Conservation (phyloP, 2,113 vertebrate species). For the Caranx melampygus region DNA sequence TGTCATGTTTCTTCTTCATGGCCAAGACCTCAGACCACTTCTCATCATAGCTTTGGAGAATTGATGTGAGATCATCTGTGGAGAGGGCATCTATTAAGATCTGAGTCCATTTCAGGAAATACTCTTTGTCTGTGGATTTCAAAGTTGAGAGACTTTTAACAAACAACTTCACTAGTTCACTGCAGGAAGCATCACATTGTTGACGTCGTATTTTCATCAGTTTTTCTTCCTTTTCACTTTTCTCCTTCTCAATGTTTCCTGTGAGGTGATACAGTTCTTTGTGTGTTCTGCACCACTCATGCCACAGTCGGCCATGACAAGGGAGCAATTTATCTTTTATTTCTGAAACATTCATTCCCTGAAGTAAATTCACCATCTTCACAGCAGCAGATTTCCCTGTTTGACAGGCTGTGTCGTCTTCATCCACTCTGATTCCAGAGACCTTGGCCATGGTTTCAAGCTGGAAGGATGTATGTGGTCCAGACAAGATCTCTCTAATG, state of each 20-base stretch:
- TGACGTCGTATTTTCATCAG: constrained; percentile 64
- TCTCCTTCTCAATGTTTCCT: constrained; percentile 72
- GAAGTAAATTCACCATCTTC: constrained; percentile 52
- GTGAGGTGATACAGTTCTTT: constrained; percentile 75
- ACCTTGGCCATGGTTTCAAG: too few relatives aligned
- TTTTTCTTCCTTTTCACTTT: constrained; percentile 71
- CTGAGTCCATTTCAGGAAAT: constrained; percentile 81
- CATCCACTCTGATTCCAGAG: too few relatives aligned
- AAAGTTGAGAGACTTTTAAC: constrained; percentile 45
- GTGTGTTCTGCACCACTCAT: constrained; percentile 75
- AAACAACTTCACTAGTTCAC: constrained; percentile 45
- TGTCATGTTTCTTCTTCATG: too few relatives aligned
- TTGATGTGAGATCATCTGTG: constrained; percentile 43
- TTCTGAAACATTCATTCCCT: constrained; percentile 50
- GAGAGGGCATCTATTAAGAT: constrained; percentile 67
- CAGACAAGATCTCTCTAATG: too few relatives aligned
- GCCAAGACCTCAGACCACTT: constrained; percentile 68
- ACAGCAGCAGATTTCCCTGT: constrained; percentile 66
- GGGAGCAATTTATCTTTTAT: constrained; percentile 68
- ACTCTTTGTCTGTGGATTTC: constrained; percentile 58
- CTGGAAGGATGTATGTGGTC: too few relatives aligned
- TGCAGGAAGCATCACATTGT: constrained; percentile 54
- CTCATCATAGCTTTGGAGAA: constrained; percentile 66
- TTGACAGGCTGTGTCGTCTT: too few relatives aligned
- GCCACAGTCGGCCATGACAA: constrained; percentile 76